These are phyloP conservation scores for Octonoba sinensis DNA, from an alignment of 2,888 invertebrate genomes.

Conservation along the genomic window DNA sequence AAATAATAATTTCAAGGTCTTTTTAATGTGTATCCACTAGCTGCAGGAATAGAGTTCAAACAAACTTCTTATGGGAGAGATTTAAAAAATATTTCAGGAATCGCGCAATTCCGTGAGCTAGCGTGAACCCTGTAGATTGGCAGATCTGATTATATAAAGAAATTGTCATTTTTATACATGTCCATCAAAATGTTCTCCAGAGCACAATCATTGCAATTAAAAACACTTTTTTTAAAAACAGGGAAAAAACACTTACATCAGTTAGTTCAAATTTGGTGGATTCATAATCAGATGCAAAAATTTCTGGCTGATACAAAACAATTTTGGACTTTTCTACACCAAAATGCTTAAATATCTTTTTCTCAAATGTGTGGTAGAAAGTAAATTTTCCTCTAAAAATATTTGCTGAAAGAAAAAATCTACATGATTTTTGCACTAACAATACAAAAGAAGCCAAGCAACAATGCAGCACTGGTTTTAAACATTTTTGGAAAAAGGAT, in stretches of 20 bases:
- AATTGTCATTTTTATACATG: too few relatives aligned
- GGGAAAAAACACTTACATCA: constrained; percentile 69
- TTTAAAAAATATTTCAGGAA: too few relatives aligned
- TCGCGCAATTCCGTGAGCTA: too few relatives aligned
- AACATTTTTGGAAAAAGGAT: neutral
- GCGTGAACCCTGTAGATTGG: too few relatives aligned
- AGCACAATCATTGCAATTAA: too few relatives aligned
- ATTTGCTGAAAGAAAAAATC: constrained; percentile 70
- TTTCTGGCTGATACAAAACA: constrained; percentile 73
- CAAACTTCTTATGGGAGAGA: too few relatives aligned
- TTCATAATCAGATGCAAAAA: constrained; percentile 74
- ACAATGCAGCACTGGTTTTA: neutral
- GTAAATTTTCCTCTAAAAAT: constrained; percentile 72
- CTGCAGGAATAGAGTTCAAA: too few relatives aligned
- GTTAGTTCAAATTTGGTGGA: constrained; percentile 71
- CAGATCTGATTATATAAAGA: too few relatives aligned
- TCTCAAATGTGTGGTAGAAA: constrained; percentile 73
- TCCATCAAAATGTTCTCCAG: too few relatives aligned
- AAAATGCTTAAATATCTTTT: constrained; percentile 67
- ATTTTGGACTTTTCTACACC: constrained; percentile 69
- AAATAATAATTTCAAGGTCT: too few relatives aligned
- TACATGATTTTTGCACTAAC: neutral
- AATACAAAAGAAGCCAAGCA: neutral
- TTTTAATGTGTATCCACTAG: too few relatives aligned
- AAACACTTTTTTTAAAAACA: too few relatives aligned